Conservation (phyloP, 2,113 vertebrate genomes). For the Petrocephalus microphthalmus region DNA sequence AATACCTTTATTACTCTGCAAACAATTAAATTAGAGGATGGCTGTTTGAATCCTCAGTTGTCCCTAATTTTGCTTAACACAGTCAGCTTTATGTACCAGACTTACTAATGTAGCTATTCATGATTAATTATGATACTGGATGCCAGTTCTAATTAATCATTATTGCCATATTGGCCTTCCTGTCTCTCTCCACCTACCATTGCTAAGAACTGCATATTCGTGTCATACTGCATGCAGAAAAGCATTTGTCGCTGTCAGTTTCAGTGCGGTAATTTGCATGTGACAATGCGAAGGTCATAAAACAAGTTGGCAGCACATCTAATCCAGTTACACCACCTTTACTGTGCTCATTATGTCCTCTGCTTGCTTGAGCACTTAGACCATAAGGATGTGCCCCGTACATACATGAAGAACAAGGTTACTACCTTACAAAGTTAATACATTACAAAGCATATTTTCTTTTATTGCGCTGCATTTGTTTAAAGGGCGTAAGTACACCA, state of each 20-base stretch:
- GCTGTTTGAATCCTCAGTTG: not conserved
- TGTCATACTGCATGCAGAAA: conserved; percentile 1
- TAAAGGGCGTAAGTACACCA: not conserved
- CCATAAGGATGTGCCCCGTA: not conserved
- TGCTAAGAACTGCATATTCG: not conserved
- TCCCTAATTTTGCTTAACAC: not conserved
- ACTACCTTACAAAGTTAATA: not conserved
- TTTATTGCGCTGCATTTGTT: not conserved
- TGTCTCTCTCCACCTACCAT: not conserved
- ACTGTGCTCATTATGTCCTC: conserved; percentile 21
- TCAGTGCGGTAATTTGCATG: conserved; percentile 4
- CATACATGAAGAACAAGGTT: not conserved
- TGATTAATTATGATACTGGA: not conserved
- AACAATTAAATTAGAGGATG: not conserved
- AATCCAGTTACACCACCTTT: conserved; percentile 32
- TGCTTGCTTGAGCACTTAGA: not conserved
- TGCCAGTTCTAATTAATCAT: not conserved
- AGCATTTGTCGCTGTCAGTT: not conserved
- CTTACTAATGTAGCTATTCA: not conserved
- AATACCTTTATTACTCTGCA: not conserved
- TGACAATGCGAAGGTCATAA: conserved; percentile 23
- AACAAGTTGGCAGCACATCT: conserved; percentile 33
- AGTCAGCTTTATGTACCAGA: not conserved
- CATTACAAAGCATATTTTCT: not conserved
- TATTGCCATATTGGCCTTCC: not conserved